Conservation (phyloP, 1,140 invertebrate species). For the Scaptomyza montana region DNA sequence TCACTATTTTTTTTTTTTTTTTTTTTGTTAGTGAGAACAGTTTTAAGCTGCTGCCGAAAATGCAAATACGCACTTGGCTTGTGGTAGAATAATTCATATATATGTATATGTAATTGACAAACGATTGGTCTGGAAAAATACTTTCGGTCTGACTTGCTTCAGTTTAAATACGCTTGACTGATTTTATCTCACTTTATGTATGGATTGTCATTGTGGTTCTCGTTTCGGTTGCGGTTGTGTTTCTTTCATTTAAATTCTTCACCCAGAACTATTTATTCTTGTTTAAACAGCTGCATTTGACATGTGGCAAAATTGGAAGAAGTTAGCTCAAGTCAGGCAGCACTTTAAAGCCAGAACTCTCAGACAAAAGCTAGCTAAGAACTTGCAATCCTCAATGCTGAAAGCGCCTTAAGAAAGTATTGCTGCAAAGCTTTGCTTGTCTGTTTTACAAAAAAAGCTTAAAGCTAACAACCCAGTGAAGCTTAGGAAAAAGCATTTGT, state of each 20-base stretch:
- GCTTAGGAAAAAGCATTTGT: too few relatives aligned
- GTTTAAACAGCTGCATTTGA: slow-evolving; percentile 42
- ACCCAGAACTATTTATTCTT: not conserved
- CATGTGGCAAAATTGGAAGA: slow-evolving; percentile 33
- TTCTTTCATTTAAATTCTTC: not conserved
- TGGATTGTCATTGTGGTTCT: slow-evolving; percentile 5
- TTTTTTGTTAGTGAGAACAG: too few relatives aligned
- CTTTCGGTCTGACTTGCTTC: not conserved
- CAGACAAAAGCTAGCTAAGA: slow-evolving; percentile 22
- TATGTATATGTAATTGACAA: slow-evolving; percentile 33
- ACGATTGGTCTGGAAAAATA: slow-evolving; percentile 25
- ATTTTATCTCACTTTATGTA: not conserved
- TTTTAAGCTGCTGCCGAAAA: not conserved
- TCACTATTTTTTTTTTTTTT: too few relatives aligned
- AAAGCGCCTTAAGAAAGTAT: too few relatives aligned
- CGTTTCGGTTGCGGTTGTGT: slow-evolving; percentile 17
- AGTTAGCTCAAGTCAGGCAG: slow-evolving; percentile 34
- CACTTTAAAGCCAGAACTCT: slow-evolving; percentile 9
- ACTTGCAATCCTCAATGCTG: not conserved
- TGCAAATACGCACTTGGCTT: slow-evolving; percentile 1
- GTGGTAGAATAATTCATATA: slow-evolving; percentile 22
- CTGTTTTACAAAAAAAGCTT: not conserved
- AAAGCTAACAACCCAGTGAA: not conserved
- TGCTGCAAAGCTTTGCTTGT: not conserved
- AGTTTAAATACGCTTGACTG: not conserved